phyloP scores from a whole-genome alignment of 2,888 invertebrate species.

The Leptarthrus brevirostris region DNA sequence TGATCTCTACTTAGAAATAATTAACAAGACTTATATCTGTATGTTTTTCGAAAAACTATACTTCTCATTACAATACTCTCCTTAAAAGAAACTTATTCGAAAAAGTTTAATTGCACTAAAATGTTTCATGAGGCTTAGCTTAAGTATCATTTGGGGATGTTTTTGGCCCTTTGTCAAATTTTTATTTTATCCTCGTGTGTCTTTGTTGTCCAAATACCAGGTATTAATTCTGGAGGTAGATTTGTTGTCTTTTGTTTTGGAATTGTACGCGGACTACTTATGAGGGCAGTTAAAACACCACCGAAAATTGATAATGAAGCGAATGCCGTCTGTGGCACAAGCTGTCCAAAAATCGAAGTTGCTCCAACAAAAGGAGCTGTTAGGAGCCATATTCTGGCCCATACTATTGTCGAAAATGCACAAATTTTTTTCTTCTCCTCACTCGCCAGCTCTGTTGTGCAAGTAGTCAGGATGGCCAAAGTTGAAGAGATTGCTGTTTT shows the following conservation, averaged over 20 bases:
- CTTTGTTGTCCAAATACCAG: slow-evolving; percentile 67
- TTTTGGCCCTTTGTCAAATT: slow-evolving; percentile 34
- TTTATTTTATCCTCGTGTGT: slow-evolving; percentile 59
- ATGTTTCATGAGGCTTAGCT: background rate
- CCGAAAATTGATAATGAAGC: slow-evolving; percentile 64
- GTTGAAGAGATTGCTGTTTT: slow-evolving; percentile 67
- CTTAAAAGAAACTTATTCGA: background rate
- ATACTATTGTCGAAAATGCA: slow-evolving; percentile 66
- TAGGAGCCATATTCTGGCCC: slow-evolving; percentile 66
- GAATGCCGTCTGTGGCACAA: slow-evolving; percentile 65
- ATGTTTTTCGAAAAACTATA: background rate
- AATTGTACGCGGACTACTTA: slow-evolving; percentile 65
- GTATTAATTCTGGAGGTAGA: slow-evolving; percentile 66
- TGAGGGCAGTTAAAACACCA: slow-evolving; percentile 63
- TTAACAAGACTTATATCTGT: slow-evolving; percentile 28
- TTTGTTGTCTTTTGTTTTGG: slow-evolving; percentile 60
- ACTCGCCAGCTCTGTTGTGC: slow-evolving; percentile 66
- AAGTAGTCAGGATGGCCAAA: slow-evolving; percentile 66
- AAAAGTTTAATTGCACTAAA: slow-evolving; percentile 45
- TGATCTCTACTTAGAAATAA: slow-evolving; percentile 22
- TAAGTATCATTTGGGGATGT: background rate
- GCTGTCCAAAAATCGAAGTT: slow-evolving; percentile 64
- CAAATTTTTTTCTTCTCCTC: slow-evolving; percentile 65
- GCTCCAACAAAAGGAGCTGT: slow-evolving; percentile 67
- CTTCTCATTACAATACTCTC: background rate